Evolutionary conservation across 1,140 invertebrate genomes (phyloP).

Genomic region (Drosophila pachea): DNA sequence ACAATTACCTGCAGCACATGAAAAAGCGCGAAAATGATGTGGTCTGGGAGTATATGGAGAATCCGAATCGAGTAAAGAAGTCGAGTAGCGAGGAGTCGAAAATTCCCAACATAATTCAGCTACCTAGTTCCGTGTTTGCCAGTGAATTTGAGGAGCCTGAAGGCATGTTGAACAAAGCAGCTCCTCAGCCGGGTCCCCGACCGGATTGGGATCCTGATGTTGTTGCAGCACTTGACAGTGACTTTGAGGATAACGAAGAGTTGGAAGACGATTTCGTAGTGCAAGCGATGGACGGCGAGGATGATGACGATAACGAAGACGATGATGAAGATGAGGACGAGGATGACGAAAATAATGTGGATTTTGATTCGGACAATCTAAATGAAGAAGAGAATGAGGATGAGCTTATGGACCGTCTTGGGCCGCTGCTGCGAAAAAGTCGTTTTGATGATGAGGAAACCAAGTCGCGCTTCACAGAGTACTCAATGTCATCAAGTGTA

Average conservation of each 20-base stretch:
- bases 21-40: constrained; percentile 81
- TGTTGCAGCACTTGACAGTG: constrained; percentile 94
- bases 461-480: constrained; percentile 94
- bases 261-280: constrained; percentile 95
- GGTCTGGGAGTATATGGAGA: constrained; percentile 77
- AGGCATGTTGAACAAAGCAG: constrained; percentile 93
- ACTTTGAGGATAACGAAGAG: constrained; percentile 91
- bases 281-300: constrained; percentile 84
- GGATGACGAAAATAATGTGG: constrained; percentile 78
- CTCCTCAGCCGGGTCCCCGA: constrained; percentile 85
- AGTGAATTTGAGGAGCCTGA: constrained; percentile 92
- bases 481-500: constrained; percentile 96
- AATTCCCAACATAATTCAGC: constrained; percentile 67
- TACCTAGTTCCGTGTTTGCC: constrained; percentile 93
- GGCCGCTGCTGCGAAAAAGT: constrained; percentile 80
- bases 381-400: constrained; percentile 80
- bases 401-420: constrained; percentile 81
- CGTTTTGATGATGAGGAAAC: constrained; percentile 86
- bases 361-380: constrained; percentile 77
- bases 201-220: constrained; percentile 95
- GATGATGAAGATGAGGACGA: constrained; percentile 78
- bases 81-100: constrained; percentile 35
- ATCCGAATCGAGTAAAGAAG: constrained; percentile 70
- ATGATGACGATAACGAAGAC: constrained; percentile 80
- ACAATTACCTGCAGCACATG: constrained; percentile 96